Percentiles rank a stretch among this genome's conserved stretches.
Evolutionary conservation across 2,797 vertebrate species (phyloP).

Genomic region (Hydrocynus forskahlii): DNA sequence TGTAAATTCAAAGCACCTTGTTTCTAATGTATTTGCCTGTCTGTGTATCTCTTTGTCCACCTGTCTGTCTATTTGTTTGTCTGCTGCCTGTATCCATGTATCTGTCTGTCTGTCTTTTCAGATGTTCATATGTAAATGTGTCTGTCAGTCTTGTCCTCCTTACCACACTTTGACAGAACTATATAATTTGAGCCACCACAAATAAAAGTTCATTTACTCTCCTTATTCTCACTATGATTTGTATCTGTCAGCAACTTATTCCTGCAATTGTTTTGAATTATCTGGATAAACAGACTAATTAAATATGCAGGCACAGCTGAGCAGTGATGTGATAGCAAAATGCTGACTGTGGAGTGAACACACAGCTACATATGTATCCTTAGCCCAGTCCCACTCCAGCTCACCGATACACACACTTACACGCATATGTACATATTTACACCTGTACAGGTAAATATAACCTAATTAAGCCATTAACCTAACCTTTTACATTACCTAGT

Average conservation of each 20-base stretch:
- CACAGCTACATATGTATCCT: neutral
- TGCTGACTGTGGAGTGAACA: slow-evolving; percentile 20
- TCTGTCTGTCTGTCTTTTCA: neutral
- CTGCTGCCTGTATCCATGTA: neutral
- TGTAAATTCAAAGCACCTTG: neutral
- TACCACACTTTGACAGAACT: slow-evolving; percentile 18
- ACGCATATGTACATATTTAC: neutral
- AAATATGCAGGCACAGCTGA: slow-evolving; percentile 46
- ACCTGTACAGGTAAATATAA: neutral
- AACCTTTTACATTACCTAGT: neutral
- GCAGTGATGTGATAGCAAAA: neutral
- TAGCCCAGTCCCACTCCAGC: no score
- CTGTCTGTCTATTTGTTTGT: neutral
- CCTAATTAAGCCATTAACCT: neutral
- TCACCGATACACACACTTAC: neutral
- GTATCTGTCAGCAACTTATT: slow-evolving; percentile 6
- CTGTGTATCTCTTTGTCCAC: neutral
- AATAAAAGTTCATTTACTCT: slow-evolving; percentile 13
- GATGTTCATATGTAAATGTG: neutral
- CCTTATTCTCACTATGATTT: slow-evolving; percentile 25
- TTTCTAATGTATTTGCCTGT: neutral
- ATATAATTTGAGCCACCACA: slow-evolving; percentile 11
- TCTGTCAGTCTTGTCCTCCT: slow-evolving; percentile 3
- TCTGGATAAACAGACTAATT: slow-evolving; percentile 38
- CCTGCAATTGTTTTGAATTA: neutral